A percentile compares a stretch with the other conserved stretches of the same genome.
These are phyloP conservation scores for Anguilla obscura DNA, from an alignment of 2,797 vertebrate genomes.

Conservation along the genomic window DNA sequence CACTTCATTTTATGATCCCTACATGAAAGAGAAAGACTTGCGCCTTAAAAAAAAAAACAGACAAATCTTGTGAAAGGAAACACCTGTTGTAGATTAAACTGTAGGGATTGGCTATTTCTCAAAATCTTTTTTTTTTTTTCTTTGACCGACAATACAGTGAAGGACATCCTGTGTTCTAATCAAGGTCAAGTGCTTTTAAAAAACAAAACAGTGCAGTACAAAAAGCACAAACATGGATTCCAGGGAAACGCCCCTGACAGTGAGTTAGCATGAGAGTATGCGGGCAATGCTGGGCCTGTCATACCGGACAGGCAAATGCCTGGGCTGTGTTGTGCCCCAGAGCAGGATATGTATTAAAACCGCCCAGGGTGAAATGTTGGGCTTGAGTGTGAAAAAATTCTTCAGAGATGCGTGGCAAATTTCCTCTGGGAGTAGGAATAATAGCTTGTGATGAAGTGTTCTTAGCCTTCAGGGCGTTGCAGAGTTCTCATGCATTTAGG, in stretches of 20 bases:
- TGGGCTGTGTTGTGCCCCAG: not conserved
- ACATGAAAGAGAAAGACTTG: not conserved
- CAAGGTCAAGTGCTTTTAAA: not conserved
- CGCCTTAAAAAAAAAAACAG: not conserved
- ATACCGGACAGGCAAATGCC: not conserved
- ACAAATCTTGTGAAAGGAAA: not conserved
- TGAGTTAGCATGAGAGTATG: not conserved
- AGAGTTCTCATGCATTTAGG: not conserved
- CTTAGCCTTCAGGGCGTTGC: not conserved
- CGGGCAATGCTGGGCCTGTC: not conserved
- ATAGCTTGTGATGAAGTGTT: not conserved
- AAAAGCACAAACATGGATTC: not conserved
- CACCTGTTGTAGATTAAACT: not conserved
- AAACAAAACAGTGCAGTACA: not conserved
- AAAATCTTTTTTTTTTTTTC: not conserved
- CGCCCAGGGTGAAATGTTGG: conserved; percentile 1
- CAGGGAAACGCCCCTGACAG: not conserved
- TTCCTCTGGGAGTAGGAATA: not conserved
- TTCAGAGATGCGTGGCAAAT: not conserved
- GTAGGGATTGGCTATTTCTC: not conserved
- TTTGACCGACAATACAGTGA: not conserved
- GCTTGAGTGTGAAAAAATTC: conserved; percentile 4
- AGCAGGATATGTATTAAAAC: not conserved
- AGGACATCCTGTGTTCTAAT: not conserved
- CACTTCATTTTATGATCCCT: not conserved